A percentile compares a stretch with the other conserved stretches of the same genome.
phyloP scores from a whole-genome alignment of 2,797 vertebrate genomes.

The Chloroceryle amazona region DNA sequence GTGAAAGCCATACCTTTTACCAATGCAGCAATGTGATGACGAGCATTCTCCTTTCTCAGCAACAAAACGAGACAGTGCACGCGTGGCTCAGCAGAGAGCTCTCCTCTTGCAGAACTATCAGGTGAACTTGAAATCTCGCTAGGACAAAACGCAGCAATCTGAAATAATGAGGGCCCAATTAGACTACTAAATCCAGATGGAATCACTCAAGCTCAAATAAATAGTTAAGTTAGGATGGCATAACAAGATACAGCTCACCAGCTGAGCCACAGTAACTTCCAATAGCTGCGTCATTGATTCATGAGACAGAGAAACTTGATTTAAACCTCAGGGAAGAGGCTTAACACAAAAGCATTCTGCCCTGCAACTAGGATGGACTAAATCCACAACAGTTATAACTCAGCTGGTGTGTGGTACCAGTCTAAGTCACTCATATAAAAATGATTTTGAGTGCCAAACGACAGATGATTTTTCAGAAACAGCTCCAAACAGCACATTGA shows the following conservation, averaged over 20 bases:
- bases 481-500: not conserved
- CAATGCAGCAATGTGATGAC: conserved; percentile 67
- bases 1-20: conserved; percentile 72
- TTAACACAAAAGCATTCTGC: not conserved
- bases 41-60: conserved; percentile 82
- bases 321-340: not conserved
- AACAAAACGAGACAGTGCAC: conserved; percentile 78
- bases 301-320: not conserved
- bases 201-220: not conserved
- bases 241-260: not conserved
- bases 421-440: not conserved
- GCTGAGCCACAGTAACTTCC: not conserved
- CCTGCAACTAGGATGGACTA: not conserved
- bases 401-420: not conserved
- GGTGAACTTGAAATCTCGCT: not conserved
- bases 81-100: not conserved
- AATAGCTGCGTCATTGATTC: not conserved
- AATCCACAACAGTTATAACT: not conserved
- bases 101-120: not conserved
- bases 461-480: not conserved
- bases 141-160: conserved; percentile 79
- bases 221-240: not conserved
- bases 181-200: not conserved
- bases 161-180: not conserved
- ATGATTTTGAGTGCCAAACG: not conserved